These are phyloP conservation scores for human DNA, from an alignment of 2,113 vertebrate genomes.

Conservation along the genomic window GRCh38 chr3:184916501-184917000, in stretches of 20 bases:
- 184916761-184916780: not conserved
- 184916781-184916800: not conserved
- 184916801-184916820: not conserved
- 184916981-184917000: not conserved
- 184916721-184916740: not conserved
- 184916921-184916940: not conserved
- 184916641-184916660: conserved; percentile 2
- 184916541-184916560: not conserved
- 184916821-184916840: not conserved
- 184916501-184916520: not conserved
- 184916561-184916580: not conserved
- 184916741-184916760: not conserved
- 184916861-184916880: not conserved
- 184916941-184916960: not conserved
- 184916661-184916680: not conserved
- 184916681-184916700: not conserved
- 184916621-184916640: not conserved
- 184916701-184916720: not conserved
- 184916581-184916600: conserved; percentile 46
- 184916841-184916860: not conserved
- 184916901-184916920: not conserved
- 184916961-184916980: not conserved
- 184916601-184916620: not conserved
- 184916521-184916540: not conserved
- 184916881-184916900: not conserved